Conservation (phyloP, 2,888 invertebrate species). For the Volucella zonaria region DNA sequence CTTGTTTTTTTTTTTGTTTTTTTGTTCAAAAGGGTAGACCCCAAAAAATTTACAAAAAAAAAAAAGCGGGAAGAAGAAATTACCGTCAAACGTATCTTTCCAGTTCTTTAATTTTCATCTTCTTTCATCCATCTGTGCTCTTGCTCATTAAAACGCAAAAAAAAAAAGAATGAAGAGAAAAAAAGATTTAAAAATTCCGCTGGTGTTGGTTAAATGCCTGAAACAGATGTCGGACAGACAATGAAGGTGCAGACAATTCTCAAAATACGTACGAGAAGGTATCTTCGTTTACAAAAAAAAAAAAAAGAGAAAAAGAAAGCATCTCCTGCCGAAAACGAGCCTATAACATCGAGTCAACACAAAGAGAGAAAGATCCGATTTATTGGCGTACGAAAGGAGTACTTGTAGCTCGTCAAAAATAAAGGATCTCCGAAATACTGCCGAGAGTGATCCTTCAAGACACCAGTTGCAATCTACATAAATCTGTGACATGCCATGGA, state of each 20-base stretch:
- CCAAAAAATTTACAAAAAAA: constrained; percentile 12
- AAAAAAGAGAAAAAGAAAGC: constrained; percentile 3
- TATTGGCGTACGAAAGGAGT: constrained; percentile 13
- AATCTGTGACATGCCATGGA: constrained; percentile 33
- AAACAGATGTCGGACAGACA: constrained; percentile 73
- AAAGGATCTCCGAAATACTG: constrained; percentile 61
- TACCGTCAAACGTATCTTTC: constrained; percentile 43
- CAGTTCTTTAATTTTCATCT: constrained; percentile 37
- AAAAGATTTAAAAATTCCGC: constrained; percentile 51
- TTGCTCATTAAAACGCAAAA: constrained; percentile 57
- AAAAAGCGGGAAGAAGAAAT: constrained; percentile 42
- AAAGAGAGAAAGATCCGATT: constrained; percentile 11
- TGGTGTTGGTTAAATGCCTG: constrained; percentile 29
- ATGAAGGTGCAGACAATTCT: constrained; percentile 52
- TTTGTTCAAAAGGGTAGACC: constrained; percentile 8
- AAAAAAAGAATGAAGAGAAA: constrained; percentile 11
- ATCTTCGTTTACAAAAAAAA: constrained; percentile 16
- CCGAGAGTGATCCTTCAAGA: constrained; percentile 26
- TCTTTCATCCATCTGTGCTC: constrained; percentile 66
- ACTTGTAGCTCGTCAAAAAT: constrained; percentile 23
- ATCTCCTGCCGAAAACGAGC: constrained; percentile 25
- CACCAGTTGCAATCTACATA: constrained; percentile 59
- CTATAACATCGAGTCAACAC: not conserved
- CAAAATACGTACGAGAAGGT: constrained; percentile 13
- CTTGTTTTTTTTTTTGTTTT: constrained; percentile 20